phyloP scores from a whole-genome alignment of 1,140 invertebrate species.

The Cotesia glomerata region DNA sequence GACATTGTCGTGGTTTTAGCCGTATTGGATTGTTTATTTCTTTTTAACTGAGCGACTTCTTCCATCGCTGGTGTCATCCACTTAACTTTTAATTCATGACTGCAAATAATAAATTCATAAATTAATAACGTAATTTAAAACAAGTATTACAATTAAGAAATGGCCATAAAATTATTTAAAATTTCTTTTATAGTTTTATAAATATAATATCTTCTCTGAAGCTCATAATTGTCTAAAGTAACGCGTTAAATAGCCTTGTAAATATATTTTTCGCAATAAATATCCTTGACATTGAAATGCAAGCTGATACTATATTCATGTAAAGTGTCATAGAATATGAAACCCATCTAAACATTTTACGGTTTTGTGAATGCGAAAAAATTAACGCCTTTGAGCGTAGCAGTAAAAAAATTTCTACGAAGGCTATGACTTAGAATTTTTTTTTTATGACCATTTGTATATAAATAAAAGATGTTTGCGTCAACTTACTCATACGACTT shows the following conservation, averaged over 20 bases:
- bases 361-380: neutral
- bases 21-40: slow-evolving; percentile 34
- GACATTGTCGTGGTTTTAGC: slow-evolving; percentile 10
- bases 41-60: slow-evolving; percentile 50
- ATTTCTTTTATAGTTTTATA: too few species aligned
- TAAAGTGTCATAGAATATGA: neutral
- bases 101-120: slow-evolving; percentile 27
- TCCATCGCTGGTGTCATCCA: slow-evolving; percentile 61
- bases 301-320: too few species aligned
- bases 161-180: too few species aligned
- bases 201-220: too few species aligned
- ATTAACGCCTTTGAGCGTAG: neutral
- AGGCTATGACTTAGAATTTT: too few species aligned
- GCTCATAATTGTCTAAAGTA: neutral
- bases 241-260: neutral
- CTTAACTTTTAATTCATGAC: slow-evolving; percentile 50
- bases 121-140: neutral
- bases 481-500: slow-evolving; percentile 52
- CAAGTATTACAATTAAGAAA: neutral
- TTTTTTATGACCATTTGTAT: too few species aligned
- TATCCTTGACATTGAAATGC: too few species aligned
- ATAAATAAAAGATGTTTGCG: too few species aligned
- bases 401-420: neutral
- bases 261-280: neutral
- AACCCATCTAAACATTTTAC: slow-evolving; percentile 5